phyloP scores from a whole-genome alignment of 2,888 invertebrate genomes.

The Netelia inedita region DNA sequence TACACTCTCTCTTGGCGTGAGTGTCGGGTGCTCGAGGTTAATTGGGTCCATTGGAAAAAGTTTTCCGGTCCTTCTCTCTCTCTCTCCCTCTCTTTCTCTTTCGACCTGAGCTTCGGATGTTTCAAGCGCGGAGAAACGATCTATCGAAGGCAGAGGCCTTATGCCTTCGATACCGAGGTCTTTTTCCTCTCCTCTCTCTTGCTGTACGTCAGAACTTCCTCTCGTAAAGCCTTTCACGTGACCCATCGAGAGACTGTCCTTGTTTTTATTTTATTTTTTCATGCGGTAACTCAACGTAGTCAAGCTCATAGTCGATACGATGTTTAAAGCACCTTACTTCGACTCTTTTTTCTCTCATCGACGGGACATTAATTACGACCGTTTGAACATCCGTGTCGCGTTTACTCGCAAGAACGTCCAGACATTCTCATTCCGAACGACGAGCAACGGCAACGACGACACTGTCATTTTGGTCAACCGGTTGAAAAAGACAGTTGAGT shows the following conservation, averaged over 20 bases:
- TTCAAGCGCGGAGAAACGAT: constrained; percentile 58
- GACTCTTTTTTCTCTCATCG: constrained; percentile 18
- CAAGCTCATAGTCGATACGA: constrained; percentile 22
- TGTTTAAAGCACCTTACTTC: constrained; percentile 29
- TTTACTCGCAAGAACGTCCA: not conserved
- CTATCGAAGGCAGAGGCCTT: constrained; percentile 55
- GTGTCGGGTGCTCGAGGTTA: constrained; percentile 60
- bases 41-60: constrained; percentile 73
- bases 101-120: constrained; percentile 43
- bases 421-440: constrained; percentile 43
- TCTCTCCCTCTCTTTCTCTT: constrained; percentile 3
- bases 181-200: constrained; percentile 13
- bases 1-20: constrained; percentile 27
- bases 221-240: constrained; percentile 28
- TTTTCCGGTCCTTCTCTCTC: constrained; percentile 44
- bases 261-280: constrained; percentile 33
- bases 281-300: constrained; percentile 45
- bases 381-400: not conserved
- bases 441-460: constrained; percentile 1
- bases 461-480: too few species aligned
- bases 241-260: constrained; percentile 11
- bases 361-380: constrained; percentile 57
- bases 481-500: too few species aligned
- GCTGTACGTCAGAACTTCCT: constrained; percentile 22
- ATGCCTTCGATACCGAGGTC: constrained; percentile 28